Percentiles rank a stretch among this genome's conserved stretches.
These are phyloP conservation scores for Siphlonurus alternatus DNA, from an alignment of 2,888 invertebrate species.

Conservation along the genomic window DNA sequence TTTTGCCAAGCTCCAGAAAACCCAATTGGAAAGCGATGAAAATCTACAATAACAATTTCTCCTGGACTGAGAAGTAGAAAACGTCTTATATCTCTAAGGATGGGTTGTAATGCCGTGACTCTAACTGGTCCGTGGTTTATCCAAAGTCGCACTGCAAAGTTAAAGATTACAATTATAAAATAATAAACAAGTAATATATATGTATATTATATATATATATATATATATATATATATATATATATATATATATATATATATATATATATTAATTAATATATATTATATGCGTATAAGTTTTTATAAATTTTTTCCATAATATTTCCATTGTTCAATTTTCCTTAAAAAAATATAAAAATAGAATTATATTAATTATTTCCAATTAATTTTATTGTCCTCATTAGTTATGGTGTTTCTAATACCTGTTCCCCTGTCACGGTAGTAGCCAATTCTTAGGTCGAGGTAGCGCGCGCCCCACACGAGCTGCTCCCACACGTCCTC, in stretches of 20 bases:
- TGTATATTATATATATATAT: slow-evolving; percentile 7
- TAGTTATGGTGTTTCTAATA: slow-evolving; percentile 9
- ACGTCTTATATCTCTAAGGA: slow-evolving; percentile 48
- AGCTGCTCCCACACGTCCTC: slow-evolving; percentile 66
- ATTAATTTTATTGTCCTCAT: slow-evolving; percentile 9
- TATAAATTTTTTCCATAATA: too few species aligned
- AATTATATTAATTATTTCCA: slow-evolving; percentile 9
- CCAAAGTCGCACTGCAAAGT: slow-evolving; percentile 42
- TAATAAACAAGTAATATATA: background rate
- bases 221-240: slow-evolving; percentile 5
- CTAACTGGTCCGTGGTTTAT: slow-evolving; percentile 54
- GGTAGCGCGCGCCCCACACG: slow-evolving; percentile 57
- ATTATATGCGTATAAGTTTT: too few species aligned
- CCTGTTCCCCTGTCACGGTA: slow-evolving; percentile 26
- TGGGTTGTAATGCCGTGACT: slow-evolving; percentile 44
- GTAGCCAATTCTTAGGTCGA: slow-evolving; percentile 65
- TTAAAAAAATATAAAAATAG: slow-evolving; percentile 8
- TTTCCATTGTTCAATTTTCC: too few species aligned
- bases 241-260: slow-evolving; percentile 10
- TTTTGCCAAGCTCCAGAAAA: slow-evolving; percentile 27
- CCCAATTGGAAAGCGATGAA: slow-evolving; percentile 63
- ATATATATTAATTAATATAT: slow-evolving; percentile 10
- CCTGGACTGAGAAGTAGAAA: slow-evolving; percentile 47
- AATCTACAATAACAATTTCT: slow-evolving; percentile 63
- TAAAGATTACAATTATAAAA: background rate